Evolutionary conservation across 2,797 vertebrate species (phyloP).

Genomic region (Tiaroga cobitis): DNA sequence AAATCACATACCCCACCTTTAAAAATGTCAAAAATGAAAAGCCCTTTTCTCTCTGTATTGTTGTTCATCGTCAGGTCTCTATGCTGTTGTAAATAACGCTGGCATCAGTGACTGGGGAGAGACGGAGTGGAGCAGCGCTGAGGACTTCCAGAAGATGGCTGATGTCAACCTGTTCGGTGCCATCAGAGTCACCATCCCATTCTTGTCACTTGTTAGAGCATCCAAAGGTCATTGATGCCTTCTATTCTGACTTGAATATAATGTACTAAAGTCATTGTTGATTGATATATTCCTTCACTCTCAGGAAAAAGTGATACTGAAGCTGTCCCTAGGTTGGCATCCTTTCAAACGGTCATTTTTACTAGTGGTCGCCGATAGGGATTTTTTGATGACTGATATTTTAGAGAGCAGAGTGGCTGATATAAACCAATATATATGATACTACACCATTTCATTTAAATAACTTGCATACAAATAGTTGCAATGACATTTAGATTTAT

Average conservation of each 20-base stretch:
- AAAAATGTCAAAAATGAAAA: background rate
- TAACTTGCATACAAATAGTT: background rate
- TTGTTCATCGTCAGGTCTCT: conserved; percentile 70
- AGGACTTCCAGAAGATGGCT: conserved; percentile 72
- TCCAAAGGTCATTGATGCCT: conserved; percentile 71
- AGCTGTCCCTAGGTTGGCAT: background rate
- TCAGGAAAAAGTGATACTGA: background rate
- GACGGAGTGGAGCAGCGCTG: conserved; percentile 79
- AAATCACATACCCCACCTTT: too few species aligned
- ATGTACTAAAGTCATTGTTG: background rate
- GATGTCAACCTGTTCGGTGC: conserved; percentile 80
- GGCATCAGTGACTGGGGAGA: conserved; percentile 81
- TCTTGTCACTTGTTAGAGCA: conserved; percentile 79
- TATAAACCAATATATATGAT: background rate
- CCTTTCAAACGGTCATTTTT: background rate
- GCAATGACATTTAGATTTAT: background rate
- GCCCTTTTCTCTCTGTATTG: background rate
- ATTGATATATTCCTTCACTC: background rate
- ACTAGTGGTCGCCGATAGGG: background rate
- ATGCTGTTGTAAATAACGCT: conserved; percentile 84
- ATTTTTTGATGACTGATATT: background rate
- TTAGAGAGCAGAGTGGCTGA: background rate
- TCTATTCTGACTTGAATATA: background rate
- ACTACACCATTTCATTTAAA: background rate
- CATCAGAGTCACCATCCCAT: conserved; percentile 77